phyloP scores from a whole-genome alignment of 2,113 vertebrate species.

The Bucco capensis region DNA sequence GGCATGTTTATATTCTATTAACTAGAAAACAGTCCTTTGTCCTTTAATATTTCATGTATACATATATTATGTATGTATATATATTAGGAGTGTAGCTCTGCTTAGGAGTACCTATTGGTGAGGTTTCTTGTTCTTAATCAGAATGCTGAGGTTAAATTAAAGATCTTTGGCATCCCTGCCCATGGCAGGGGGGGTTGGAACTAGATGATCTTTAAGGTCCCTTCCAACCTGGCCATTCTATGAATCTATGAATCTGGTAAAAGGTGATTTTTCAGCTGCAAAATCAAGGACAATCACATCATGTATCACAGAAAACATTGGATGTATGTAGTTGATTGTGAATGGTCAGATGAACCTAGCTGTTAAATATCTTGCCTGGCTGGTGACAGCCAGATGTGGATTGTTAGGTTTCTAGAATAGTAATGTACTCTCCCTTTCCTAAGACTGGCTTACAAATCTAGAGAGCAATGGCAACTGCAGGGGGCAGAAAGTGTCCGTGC shows the following conservation, averaged over 20 bases:
- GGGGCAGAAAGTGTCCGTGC: constrained; percentile 54
- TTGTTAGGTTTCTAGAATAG: constrained; percentile 6
- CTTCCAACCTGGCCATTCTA: too few species aligned
- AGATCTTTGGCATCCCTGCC: too few species aligned
- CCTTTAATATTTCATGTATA: not conserved
- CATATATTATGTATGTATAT: not conserved
- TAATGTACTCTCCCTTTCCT: not conserved
- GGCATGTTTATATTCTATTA: not conserved
- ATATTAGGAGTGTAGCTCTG: not conserved
- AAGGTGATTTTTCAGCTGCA: not conserved
- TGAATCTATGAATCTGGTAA: too few species aligned
- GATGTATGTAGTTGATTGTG: not conserved
- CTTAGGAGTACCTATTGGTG: not conserved
- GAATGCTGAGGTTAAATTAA: not conserved
- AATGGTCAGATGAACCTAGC: not conserved
- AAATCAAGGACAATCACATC: not conserved
- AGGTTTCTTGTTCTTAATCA: not conserved
- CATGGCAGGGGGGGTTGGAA: too few species aligned
- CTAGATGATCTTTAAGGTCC: too few species aligned
- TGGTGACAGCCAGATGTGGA: not conserved
- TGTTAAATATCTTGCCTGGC: not conserved
- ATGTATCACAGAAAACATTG: not conserved
- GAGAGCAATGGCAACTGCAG: constrained; percentile 47
- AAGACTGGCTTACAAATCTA: constrained; percentile 20
- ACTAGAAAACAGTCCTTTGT: not conserved